Conservation (phyloP, 2,113 vertebrate genomes). For the Azemiops feae region DNA sequence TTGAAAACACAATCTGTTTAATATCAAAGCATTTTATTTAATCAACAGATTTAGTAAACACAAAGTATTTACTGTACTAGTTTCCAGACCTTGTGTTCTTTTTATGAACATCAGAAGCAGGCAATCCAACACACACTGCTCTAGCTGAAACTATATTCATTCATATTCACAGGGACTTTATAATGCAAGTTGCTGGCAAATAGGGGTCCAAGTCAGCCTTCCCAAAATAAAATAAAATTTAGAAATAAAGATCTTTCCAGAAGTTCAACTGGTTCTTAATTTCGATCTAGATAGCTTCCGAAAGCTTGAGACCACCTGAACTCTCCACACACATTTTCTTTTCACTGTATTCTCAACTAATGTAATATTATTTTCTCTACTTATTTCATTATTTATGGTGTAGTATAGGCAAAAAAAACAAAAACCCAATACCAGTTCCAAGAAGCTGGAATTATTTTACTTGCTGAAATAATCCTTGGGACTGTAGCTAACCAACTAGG, state of each 20-base stretch:
- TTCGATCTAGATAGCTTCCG: not conserved
- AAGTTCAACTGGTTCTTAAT: not conserved
- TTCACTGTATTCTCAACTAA: not conserved
- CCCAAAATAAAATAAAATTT: not conserved
- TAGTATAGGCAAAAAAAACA: not conserved
- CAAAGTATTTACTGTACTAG: not conserved
- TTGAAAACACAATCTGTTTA: constrained; percentile 31
- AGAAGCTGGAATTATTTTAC: not conserved
- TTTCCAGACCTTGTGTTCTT: not conserved
- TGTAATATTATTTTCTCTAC: not conserved
- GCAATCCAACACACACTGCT: not conserved
- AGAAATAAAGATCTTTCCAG: no score
- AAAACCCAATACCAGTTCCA: not conserved
- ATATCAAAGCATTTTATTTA: constrained; percentile 21
- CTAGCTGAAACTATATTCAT: not conserved
- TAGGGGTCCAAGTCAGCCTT: not conserved
- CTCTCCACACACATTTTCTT: not conserved
- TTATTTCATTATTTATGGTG: not conserved
- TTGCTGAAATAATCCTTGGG: not conserved
- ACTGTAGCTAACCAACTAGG: not conserved
- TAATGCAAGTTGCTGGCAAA: not conserved
- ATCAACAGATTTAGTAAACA: constrained; percentile 24
- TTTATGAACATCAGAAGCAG: not conserved
- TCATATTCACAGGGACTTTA: not conserved
- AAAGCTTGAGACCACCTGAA: not conserved